These are phyloP conservation scores for Oreortyx pictus DNA, from an alignment of 2,797 vertebrate genomes.

Conservation along the genomic window DNA sequence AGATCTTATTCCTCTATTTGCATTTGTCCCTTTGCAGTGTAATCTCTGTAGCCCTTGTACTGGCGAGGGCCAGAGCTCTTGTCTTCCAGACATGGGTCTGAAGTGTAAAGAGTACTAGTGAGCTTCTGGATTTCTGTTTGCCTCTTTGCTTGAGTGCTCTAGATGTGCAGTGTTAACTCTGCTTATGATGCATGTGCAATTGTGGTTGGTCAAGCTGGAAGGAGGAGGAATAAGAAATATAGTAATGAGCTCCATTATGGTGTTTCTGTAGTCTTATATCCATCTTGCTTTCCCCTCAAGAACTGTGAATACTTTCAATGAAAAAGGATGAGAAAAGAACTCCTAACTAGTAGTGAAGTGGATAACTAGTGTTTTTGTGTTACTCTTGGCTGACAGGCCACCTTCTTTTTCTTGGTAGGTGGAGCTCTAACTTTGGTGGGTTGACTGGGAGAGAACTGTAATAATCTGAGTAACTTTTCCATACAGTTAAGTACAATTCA, in stretches of 20 bases:
- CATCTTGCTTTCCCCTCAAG: not conserved
- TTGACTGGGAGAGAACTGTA: constrained; percentile 13
- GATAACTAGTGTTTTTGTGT: rapidly evolving
- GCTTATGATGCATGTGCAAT: not conserved
- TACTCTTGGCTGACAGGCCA: not conserved
- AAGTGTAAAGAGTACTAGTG: rapidly evolving
- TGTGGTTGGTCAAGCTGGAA: not conserved
- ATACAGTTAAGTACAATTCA: not conserved
- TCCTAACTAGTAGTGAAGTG: not conserved
- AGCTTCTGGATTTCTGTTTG: not conserved
- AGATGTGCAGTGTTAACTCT: not conserved
- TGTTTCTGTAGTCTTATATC: not conserved
- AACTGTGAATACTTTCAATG: not conserved
- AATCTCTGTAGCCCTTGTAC: not conserved
- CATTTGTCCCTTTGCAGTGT: not conserved
- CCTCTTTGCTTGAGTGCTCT: not conserved
- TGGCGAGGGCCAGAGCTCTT: not conserved
- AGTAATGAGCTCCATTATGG: not conserved
- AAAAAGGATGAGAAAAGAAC: not conserved
- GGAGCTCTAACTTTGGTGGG: constrained; percentile 42
- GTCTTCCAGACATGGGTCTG: not conserved
- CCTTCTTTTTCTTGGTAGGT: constrained; percentile 50
- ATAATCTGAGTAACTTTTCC: not conserved
- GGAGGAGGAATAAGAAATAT: not conserved
- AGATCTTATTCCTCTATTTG: not conserved